Conservation (phyloP, 2,888 invertebrate genomes). For the Rhagophthalmus giganteus region DNA sequence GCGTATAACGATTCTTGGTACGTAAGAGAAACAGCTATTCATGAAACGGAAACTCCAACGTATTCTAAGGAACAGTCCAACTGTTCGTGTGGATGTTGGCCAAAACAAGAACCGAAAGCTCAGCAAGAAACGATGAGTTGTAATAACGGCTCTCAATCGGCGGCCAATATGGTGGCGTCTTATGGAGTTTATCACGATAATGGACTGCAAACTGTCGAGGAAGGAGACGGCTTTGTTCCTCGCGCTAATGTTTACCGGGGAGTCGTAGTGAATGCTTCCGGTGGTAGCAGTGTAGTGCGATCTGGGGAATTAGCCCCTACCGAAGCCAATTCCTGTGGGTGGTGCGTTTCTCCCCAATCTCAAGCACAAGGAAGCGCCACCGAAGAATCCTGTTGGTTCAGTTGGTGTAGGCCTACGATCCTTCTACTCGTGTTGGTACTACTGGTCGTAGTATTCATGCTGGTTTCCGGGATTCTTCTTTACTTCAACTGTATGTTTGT, state of each 20-base stretch:
- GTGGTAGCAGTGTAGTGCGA: slow-evolving; percentile 48
- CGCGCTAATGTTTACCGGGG: slow-evolving; percentile 45
- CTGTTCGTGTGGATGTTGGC: slow-evolving; percentile 34
- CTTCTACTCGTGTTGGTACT: slow-evolving; percentile 61
- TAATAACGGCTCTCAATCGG: slow-evolving; percentile 25
- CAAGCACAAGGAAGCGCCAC: slow-evolving; percentile 28
- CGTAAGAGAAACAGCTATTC: slow-evolving; percentile 40
- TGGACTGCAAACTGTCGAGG: slow-evolving; percentile 42
- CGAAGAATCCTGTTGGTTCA: slow-evolving; percentile 50
- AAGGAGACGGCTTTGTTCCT: slow-evolving; percentile 50
- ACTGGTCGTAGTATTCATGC: slow-evolving; percentile 61
- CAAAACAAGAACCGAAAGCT: slow-evolving; percentile 27
- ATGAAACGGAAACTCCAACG: slow-evolving; percentile 27
- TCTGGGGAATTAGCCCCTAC: slow-evolving; percentile 21
- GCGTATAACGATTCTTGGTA: slow-evolving; percentile 49
- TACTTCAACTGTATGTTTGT: slow-evolving; percentile 64
- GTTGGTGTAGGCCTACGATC: slow-evolving; percentile 63
- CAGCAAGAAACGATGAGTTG: slow-evolving; percentile 19
- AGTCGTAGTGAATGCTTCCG: slow-evolving; percentile 52
- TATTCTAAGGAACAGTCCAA: slow-evolving; percentile 23
- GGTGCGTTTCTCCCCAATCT: slow-evolving; percentile 43
- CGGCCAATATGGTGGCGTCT: slow-evolving; percentile 51
- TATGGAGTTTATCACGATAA: slow-evolving; percentile 55
- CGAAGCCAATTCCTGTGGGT: slow-evolving; percentile 40
- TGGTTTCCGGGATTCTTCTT: slow-evolving; percentile 62